Evolutionary conservation across 2,888 invertebrate genomes (phyloP).

Genomic region (Acleris holmiana): DNA sequence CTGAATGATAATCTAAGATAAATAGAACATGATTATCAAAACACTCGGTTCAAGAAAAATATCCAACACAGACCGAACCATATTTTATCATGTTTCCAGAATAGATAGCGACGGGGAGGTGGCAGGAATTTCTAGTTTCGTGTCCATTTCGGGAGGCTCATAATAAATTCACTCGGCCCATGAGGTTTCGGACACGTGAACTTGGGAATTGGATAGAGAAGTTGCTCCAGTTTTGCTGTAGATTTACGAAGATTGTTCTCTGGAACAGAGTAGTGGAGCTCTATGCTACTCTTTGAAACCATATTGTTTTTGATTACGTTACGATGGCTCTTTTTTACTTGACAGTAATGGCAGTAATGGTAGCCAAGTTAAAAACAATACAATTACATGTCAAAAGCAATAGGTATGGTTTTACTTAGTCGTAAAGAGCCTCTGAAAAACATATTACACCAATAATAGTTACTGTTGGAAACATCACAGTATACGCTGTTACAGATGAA

Average conservation of each 20-base stretch:
- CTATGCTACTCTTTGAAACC: not conserved
- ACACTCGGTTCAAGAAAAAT: not conserved
- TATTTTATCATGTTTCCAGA: not conserved
- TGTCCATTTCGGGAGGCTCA: slow-evolving; percentile 48
- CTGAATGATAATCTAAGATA: too few species aligned
- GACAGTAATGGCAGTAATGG: too few species aligned
- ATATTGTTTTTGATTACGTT: too few species aligned
- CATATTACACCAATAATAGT: too few species aligned
- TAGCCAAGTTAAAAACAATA: too few species aligned
- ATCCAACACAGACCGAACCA: not conserved
- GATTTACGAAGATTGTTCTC: not conserved
- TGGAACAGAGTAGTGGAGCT: not conserved
- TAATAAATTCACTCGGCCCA: slow-evolving; percentile 68
- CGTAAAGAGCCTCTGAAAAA: too few species aligned
- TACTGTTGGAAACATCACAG: too few species aligned
- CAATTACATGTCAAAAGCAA: too few species aligned
- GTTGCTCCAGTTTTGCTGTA: not conserved
- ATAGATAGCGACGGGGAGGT: not conserved
- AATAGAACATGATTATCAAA: not conserved
- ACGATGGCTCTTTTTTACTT: too few species aligned
- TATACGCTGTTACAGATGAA: too few species aligned
- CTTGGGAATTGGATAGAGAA: slow-evolving; percentile 13
- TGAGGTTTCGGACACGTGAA: slow-evolving; percentile 35
- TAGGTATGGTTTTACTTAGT: too few species aligned
- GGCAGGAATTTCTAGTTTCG: slow-evolving; percentile 56